Evolutionary conservation across 92 coral and sea anemone species (phyloP).

Genomic region (Metridium senile): DNA sequence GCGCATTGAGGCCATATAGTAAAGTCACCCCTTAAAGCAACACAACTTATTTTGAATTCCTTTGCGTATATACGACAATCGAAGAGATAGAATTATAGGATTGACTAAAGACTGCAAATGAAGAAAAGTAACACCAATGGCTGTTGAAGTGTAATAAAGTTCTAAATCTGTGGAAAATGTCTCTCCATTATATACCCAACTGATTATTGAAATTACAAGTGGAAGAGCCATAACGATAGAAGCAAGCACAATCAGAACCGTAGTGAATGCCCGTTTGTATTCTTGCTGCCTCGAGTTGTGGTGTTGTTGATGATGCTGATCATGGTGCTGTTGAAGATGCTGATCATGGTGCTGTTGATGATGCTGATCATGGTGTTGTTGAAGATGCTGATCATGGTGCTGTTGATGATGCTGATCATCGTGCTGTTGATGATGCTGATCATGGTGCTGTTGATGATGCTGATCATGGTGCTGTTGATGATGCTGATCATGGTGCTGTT

Average conservation of each 20-base stretch:
- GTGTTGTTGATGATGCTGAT: too few relatives aligned
- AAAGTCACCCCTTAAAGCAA: too few relatives aligned
- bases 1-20: too few relatives aligned
- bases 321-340: not conserved
- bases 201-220: not conserved
- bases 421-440: too few relatives aligned
- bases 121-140: not conserved
- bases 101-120: constrained; percentile 2
- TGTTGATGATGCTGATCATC: too few relatives aligned
- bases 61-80: constrained; percentile 4
- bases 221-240: not conserved
- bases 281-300: not conserved
- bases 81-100: not conserved
- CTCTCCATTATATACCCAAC: not conserved
- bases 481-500: too few relatives aligned
- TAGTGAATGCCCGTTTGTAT: not conserved
- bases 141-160: not conserved
- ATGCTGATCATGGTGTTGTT: too few relatives aligned
- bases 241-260: not conserved
- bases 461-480: too few relatives aligned
- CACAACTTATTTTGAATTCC: not conserved
- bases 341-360: not conserved
- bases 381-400: too few relatives aligned
- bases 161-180: not conserved
- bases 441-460: too few relatives aligned